Evolutionary conservation across 2,113 vertebrate genomes (phyloP).

Genomic region (Cynoglossus semilaevis): DNA sequence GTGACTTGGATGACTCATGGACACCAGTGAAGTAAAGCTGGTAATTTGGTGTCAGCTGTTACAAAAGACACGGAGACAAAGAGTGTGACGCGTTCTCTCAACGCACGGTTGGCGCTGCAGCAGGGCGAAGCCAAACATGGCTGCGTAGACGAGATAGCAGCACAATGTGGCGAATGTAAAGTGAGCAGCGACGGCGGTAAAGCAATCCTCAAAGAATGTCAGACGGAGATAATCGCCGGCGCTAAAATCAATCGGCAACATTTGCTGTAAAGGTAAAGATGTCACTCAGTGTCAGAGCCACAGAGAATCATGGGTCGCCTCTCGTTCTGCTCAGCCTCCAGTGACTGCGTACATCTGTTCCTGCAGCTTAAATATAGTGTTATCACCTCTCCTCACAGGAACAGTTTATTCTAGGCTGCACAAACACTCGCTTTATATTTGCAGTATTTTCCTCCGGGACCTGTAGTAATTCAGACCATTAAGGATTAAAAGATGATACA

Average conservation of each 20-base stretch:
- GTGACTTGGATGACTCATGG: constrained; percentile 33
- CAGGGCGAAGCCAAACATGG: constrained; percentile 31
- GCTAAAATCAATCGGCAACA: not conserved
- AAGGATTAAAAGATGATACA: no score
- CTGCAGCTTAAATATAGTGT: not conserved
- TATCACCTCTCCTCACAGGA: not conserved
- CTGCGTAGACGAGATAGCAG: constrained; percentile 10
- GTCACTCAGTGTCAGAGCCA: not conserved
- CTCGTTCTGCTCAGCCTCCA: not conserved
- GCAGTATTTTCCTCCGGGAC: no score
- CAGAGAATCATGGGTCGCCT: not conserved
- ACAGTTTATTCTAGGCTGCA: not conserved
- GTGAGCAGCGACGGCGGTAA: not conserved
- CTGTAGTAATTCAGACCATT: no score
- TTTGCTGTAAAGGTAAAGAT: not conserved
- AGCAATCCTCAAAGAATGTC: not conserved
- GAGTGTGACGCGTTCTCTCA: constrained; percentile 6
- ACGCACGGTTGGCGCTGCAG: constrained; percentile 24
- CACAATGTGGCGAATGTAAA: constrained; percentile 7
- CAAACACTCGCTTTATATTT: not conserved
- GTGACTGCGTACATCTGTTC: not conserved
- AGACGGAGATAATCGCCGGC: not conserved
- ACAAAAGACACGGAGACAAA: constrained; percentile 23
- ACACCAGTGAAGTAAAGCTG: constrained; percentile 39
- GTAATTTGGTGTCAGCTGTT: constrained; percentile 54